These are phyloP conservation scores for Kuschelorhynchus macadamiae DNA, from an alignment of 2,888 invertebrate species.

Conservation along the genomic window DNA sequence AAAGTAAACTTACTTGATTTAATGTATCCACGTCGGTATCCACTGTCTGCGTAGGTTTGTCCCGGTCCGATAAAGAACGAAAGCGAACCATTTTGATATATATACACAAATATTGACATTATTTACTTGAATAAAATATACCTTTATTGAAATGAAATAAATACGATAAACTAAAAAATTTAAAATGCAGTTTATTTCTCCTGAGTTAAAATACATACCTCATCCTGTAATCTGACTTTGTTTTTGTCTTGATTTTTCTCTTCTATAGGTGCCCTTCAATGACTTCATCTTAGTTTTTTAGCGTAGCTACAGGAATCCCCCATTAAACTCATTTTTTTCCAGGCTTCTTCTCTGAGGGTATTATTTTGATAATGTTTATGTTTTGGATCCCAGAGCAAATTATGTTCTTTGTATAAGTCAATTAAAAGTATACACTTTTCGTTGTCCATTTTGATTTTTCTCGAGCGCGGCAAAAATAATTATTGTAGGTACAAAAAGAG, in stretches of 20 bases:
- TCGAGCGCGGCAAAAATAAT: too few species aligned
- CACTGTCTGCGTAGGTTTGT: too few species aligned
- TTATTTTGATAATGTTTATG: slow-evolving; percentile 27
- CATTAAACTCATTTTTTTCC: slow-evolving; percentile 27
- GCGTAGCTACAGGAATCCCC: slow-evolving; percentile 5
- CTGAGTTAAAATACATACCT: slow-evolving; percentile 5
- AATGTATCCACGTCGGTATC: too few species aligned
- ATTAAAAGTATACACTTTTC: too few species aligned
- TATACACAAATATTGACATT: neutral
- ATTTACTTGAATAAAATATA: too few species aligned
- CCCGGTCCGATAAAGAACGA: too few species aligned
- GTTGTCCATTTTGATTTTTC: too few species aligned
- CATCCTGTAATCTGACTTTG: slow-evolving; percentile 4
- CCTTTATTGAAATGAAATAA: neutral
- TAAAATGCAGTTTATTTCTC: neutral
- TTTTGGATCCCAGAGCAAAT: slow-evolving; percentile 30
- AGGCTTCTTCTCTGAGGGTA: slow-evolving; percentile 20
- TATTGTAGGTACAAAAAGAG: too few species aligned
- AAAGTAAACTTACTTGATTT: too few species aligned
- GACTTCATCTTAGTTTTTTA: too few species aligned
- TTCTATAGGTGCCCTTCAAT: slow-evolving; percentile 22
- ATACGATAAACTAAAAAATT: neutral
- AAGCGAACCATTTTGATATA: slow-evolving; percentile 8
- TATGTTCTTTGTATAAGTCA: too few species aligned
- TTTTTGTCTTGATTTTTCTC: slow-evolving; percentile 17